Conservation (phyloP, 1,140 invertebrate genomes). For the Pachypeltis micranthus region DNA sequence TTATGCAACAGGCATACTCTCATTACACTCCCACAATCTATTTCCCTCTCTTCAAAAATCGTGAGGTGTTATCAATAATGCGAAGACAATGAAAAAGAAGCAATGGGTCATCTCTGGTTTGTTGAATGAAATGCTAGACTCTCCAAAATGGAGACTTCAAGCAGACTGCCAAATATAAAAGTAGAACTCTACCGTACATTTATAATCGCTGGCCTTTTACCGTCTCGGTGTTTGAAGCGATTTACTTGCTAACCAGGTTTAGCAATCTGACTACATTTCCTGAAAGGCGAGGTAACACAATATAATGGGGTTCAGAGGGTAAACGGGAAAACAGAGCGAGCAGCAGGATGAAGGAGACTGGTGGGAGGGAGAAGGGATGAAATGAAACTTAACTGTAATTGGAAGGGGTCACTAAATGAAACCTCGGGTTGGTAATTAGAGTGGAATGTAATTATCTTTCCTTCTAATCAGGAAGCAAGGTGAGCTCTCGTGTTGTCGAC, state of each 20-base stretch:
- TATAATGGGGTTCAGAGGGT: not conserved
- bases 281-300: constrained; percentile 6
- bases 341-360: no score
- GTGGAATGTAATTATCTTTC: constrained; percentile 9
- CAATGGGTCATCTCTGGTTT: no score
- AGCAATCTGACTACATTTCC: not conserved
- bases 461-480: constrained; percentile 8
- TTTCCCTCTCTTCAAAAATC: no score
- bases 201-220: no score
- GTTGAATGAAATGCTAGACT: no score
- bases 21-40: no score
- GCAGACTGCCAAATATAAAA: no score
- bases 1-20: no score
- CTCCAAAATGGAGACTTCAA: no score
- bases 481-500: constrained; percentile 4
- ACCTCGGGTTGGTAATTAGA: constrained; percentile 9
- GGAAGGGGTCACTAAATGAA: constrained; percentile 9
- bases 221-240: not conserved
- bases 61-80: no score
- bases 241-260: not conserved
- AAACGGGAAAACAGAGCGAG: not conserved
- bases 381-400: constrained; percentile 10
- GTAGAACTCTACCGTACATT: no score
- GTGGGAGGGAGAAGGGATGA: not conserved
- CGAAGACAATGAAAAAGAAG: no score